Evolutionary conservation across 1,140 invertebrate genomes (phyloP), one percentile per base, ranked within the genome.

Genomic region (Bombus huntii): DNA sequence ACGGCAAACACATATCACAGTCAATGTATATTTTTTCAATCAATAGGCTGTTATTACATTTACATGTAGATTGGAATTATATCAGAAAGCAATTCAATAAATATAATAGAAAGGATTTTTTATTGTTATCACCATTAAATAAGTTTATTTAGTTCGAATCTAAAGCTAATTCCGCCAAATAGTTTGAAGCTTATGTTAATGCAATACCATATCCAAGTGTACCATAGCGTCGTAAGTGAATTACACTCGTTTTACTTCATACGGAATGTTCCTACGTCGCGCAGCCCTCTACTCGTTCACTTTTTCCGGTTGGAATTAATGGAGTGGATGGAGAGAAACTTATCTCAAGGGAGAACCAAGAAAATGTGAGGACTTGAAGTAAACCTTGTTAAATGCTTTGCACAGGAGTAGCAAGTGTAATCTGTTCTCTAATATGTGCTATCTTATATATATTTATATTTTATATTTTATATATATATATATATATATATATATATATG

Each of bases 221-320:
- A 22, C 39, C 71, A 15, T n/a, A n/a, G 9, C 18, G 22, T 53
- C n/a, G 42, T 53, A 74, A 74, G 4, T 53, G 74, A 75, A 57
- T 75, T 13, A 53, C 72, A 10, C 42, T 53, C 31, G 25, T 74
- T 74, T 74, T 44, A 25, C 39, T 79, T 37, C 42, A 28, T 42
- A 39, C 13, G 34, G 15, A 77, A 65, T 10, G 59, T 65, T 78
- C 28, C 76, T 44, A 12, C 76, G 59, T 34, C 59, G 59, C 47
- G 42, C 44, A 78, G 10, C 76, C n/a, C 37, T 42, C 44, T 66
- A 65, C 10, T 65, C 74, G 22, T 8, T 39, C 39, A 22, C 31
- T 81, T 87, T 81, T 81, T 81, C 57, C n/a, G 72, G 1, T 34
- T 28, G 39, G 57, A 87, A 81, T 73, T 87, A 81, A 87, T 87